Percentiles rank a stretch among this genome's conserved stretches.
phyloP scores from a whole-genome alignment of 2,797 vertebrate genomes.

The Hydrophis major region DNA sequence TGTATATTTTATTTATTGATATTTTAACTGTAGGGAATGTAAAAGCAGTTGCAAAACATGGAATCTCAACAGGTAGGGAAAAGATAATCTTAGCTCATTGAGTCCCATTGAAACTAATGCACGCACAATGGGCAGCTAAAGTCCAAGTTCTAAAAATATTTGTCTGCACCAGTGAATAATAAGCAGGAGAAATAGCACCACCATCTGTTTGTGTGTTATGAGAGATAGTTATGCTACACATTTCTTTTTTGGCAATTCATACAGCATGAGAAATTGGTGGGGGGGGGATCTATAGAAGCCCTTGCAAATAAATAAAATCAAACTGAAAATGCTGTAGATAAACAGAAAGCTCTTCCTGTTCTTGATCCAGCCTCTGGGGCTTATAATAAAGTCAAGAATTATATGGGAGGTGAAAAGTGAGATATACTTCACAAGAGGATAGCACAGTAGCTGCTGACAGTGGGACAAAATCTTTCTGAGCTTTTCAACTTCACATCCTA shows the following conservation, averaged over 20 bases:
- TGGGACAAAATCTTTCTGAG: background rate
- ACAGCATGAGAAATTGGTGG: background rate
- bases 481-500: background rate
- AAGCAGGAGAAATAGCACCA: background rate
- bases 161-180: background rate
- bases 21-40: background rate
- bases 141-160: background rate
- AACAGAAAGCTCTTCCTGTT: background rate
- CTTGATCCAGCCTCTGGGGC: background rate
- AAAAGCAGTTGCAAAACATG: background rate
- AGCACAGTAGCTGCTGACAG: background rate
- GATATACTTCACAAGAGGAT: background rate
- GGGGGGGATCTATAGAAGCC: background rate
- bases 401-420: background rate
- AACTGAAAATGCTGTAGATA: background rate
- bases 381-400: background rate
- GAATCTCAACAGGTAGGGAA: background rate
- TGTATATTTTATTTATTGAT: background rate
- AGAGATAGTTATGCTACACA: background rate
- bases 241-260: background rate
- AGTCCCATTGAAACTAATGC: background rate
- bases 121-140: background rate
- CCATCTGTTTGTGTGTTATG: background rate
- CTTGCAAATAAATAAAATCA: background rate
- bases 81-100: background rate